A percentile compares a stretch with the other conserved stretches of the same genome.
Evolutionary conservation across 2,797 vertebrate species (phyloP).

Genomic region (Clamator glandarius): DNA sequence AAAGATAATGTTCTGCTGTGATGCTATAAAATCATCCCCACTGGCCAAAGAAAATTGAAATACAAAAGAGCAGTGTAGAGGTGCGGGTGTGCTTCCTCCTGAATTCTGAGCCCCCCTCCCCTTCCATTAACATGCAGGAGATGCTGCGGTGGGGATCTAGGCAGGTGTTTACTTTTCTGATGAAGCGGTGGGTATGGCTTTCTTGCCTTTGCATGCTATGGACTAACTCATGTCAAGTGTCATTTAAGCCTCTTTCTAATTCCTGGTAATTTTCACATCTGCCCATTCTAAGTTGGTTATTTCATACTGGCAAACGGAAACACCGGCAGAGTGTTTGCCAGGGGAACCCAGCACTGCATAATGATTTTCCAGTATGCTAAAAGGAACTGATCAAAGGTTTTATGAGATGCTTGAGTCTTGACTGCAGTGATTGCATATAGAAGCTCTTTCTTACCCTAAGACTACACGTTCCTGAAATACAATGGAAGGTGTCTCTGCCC

Average conservation of each 20-base stretch:
- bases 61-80: constrained; percentile 37
- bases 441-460: background rate
- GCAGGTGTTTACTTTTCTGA: background rate
- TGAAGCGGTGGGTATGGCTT: background rate
- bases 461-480: accelerated
- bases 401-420: background rate
- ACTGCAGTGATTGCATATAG: background rate
- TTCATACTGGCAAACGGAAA: background rate
- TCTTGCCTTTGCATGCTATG: background rate
- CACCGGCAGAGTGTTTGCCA: background rate
- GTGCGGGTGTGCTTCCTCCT: constrained; percentile 4
- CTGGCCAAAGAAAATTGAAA: constrained; percentile 72
- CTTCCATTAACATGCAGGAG: background rate
- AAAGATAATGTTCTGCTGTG: constrained; percentile 79
- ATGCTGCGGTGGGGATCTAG: background rate
- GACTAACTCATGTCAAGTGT: background rate
- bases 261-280: background rate
- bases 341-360: background rate
- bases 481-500: too few species aligned
- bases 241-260: background rate
- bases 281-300: background rate
- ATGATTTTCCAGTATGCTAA: background rate
- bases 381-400: background rate
- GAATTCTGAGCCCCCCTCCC: background rate
- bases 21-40: constrained; percentile 76